Evolutionary conservation across 2,113 vertebrate genomes (phyloP).

Genomic region (Carassius gibelio): DNA sequence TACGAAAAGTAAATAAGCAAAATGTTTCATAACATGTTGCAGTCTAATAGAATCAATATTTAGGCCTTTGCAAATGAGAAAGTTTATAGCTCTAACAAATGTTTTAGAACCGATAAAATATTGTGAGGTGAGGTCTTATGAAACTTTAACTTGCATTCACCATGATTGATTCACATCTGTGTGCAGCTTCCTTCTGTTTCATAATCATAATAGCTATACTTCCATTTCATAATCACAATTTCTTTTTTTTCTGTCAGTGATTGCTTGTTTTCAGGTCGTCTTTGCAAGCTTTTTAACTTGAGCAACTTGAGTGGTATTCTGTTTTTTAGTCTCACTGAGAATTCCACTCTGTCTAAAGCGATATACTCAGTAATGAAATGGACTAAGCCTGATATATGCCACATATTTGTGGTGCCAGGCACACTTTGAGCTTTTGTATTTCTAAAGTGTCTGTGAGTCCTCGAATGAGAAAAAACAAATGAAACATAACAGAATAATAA

Average conservation of each 20-base stretch:
- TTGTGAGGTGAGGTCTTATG: background rate
- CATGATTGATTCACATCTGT: background rate
- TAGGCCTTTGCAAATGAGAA: background rate
- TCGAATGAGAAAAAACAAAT: constrained; percentile 56
- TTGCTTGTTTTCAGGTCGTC: background rate
- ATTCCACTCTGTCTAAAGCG: constrained; percentile 38
- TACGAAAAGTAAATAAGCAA: background rate
- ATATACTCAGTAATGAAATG: background rate
- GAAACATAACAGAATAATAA: constrained; percentile 60
- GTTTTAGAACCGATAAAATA: background rate
- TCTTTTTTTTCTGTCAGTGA: background rate
- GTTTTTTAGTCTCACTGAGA: background rate
- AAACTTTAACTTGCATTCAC: background rate
- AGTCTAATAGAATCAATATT: background rate
- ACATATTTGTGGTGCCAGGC: constrained; percentile 14
- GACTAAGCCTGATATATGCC: background rate
- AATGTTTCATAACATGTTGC: background rate
- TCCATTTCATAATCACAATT: background rate
- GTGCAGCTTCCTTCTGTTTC: background rate
- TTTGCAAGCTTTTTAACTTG: background rate
- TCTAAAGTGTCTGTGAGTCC: constrained; percentile 58
- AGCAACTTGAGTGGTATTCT: background rate
- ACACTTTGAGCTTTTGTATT: constrained; percentile 52
- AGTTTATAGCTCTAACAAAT: background rate
- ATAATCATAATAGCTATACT: background rate